phyloP scores from a whole-genome alignment of 2,797 vertebrate species.

The Danionella dracula region DNA sequence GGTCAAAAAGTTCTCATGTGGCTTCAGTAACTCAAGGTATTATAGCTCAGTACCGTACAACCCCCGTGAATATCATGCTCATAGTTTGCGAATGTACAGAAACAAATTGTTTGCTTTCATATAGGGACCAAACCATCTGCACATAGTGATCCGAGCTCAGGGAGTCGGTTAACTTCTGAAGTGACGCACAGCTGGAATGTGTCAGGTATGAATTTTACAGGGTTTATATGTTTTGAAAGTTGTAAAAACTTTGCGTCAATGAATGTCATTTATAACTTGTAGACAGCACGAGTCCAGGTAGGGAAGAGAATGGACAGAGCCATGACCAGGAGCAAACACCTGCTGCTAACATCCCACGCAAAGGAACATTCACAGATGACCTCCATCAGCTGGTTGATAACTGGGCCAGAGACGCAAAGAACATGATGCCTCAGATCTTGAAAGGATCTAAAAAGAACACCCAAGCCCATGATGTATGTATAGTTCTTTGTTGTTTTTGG shows the following conservation, averaged over 20 bases:
- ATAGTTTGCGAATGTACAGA: conserved; percentile 56
- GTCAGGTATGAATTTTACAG: conserved; percentile 30
- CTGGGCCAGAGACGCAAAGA: conserved; percentile 93
- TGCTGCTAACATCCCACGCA: conserved; percentile 68
- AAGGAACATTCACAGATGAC: conserved; percentile 93
- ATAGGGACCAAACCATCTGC: conserved; percentile 43
- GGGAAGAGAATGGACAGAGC: conserved; percentile 67
- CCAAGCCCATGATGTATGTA: conserved; percentile 58
- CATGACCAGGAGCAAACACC: conserved; percentile 71
- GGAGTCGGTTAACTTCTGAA: conserved; percentile 41
- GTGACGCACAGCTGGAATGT: conserved; percentile 51
- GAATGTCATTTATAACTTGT: not conserved
- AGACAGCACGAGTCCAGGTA: conserved; percentile 75
- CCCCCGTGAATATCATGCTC: not conserved
- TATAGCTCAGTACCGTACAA: not conserved
- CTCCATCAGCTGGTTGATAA: conserved; percentile 93
- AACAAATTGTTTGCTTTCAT: not conserved
- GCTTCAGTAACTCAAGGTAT: conserved; percentile 61
- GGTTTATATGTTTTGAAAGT: not conserved
- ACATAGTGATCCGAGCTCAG: conserved; percentile 46
- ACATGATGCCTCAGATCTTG: conserved; percentile 79
- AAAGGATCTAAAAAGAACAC: conserved; percentile 72
- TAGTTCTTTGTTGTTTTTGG: no score
- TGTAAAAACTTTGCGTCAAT: not conserved
- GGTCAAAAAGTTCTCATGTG: conserved; percentile 79